phyloP scores from a whole-genome alignment of 2,113 vertebrate species.

The Chionodraco myersi region DNA sequence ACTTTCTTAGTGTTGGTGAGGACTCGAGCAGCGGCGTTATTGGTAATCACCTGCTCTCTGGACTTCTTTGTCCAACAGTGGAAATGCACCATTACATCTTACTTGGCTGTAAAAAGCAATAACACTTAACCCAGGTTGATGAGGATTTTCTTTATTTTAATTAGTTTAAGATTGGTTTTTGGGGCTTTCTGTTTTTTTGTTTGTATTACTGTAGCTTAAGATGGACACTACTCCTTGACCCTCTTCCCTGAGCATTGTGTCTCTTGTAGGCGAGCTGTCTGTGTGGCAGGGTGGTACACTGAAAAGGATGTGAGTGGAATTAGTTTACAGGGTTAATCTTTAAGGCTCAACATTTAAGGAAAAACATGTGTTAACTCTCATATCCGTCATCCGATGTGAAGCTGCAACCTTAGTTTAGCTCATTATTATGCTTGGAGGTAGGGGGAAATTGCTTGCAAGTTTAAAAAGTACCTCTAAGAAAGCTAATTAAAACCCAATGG shows the following conservation, averaged over 20 bases:
- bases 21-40: neutral
- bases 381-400: neutral
- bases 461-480: too few species aligned
- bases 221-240: neutral
- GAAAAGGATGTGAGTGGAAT: neutral
- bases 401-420: neutral
- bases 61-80: neutral
- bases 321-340: neutral
- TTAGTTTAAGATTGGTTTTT: too few species aligned
- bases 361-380: neutral
- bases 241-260: neutral
- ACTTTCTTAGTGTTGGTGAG: too few species aligned
- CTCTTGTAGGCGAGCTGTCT: neutral
- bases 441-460: neutral
- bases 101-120: neutral
- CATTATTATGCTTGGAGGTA: neutral
- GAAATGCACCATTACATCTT: slow-evolving; percentile 4
- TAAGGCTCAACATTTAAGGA: neutral
- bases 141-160: too few species aligned
- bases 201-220: too few species aligned
- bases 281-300: too few species aligned
- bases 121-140: neutral
- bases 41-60: slow-evolving; percentile 13
- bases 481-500: too few species aligned
- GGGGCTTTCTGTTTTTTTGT: too few species aligned